Base-by-base conservation (phyloP, 2,113 vertebrate genomes). In the Rhabdomys dilectus region DNA sequence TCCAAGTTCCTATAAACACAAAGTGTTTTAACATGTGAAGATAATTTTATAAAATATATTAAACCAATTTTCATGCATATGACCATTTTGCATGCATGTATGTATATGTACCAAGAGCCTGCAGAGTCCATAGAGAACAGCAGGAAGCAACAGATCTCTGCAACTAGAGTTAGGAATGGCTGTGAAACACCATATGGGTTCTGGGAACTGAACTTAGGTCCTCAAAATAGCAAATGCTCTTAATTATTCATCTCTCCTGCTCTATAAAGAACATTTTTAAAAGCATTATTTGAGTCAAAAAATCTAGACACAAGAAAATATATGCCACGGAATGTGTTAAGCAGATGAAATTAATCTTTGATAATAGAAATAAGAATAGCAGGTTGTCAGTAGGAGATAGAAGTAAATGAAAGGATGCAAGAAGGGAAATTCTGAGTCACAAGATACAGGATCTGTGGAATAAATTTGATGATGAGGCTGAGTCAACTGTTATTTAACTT, bases 391-490 rank as follows among this genome's bases (percentile, higher is more conserved):
- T 45, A 11, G 29, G 29, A 53, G 39, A 8, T 31, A 56, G 34
- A 51, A 17, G 68, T n/a, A 29, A 42, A 51, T 3, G 3, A 24
- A 26, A 42, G 24, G 45, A 70, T 22, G 5, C 16, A 42, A 26
- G 34, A 60, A 8, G 24, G 26, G 21, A 68, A 72, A 62, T 34
- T 88, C 26, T 17, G 22, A 31, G 62, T 22, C 2, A 53, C 22
- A 53, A 62, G 34, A 31, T 45, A 0, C 9, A n/a, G 13, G 17
- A 42, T 5, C 4, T 1, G 34, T 24, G 2, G 12, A 24, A 7
- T 15, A 1, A 48, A 75, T 66, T 42, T 21, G 5, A 34, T 68
- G 42, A 51, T 0, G 31, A 51, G 29, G 31, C 85, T 51, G 4
- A n/a, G 19, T 70, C 19, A 48, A 70, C 4, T 36, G 5, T 26